A percentile compares a stretch with the other conserved stretches of the same genome.
Evolutionary conservation across 2,888 invertebrate species (phyloP).

Genomic region (Dioctria linearis): DNA sequence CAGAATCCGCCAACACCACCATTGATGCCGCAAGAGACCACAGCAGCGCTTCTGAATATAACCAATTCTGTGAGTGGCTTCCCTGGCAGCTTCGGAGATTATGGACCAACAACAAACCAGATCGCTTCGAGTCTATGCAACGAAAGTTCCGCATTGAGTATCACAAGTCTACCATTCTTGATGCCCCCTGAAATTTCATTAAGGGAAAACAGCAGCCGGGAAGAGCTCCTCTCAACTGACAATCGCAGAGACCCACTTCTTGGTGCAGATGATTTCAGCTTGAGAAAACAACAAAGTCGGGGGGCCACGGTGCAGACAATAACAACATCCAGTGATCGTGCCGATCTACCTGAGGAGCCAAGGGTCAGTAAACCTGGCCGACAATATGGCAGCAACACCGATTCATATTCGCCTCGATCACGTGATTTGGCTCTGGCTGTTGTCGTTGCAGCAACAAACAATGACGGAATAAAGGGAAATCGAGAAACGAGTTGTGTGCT

Average conservation of each 20-base stretch:
- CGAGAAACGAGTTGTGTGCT: slow-evolving; percentile 45
- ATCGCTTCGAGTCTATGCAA: not conserved
- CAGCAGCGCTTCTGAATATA: slow-evolving; percentile 47
- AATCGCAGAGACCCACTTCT: slow-evolving; percentile 58
- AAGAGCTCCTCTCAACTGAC: slow-evolving; percentile 21
- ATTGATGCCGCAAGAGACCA: slow-evolving; percentile 42
- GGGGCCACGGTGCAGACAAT: slow-evolving; percentile 31
- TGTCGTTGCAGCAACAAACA: not conserved
- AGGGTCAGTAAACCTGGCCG: slow-evolving; percentile 59
- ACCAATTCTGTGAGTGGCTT: slow-evolving; percentile 55
- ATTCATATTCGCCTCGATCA: slow-evolving; percentile 39
- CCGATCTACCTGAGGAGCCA: slow-evolving; percentile 57
- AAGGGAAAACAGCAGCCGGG: not conserved
- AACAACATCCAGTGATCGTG: slow-evolving; percentile 14
- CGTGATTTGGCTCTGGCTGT: not conserved
- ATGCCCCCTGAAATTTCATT: not conserved
- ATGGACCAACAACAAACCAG: slow-evolving; percentile 22
- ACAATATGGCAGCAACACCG: slow-evolving; percentile 40
- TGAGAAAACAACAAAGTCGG: slow-evolving; percentile 5
- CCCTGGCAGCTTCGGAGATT: slow-evolving; percentile 38
- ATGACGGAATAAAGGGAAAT: slow-evolving; percentile 22
- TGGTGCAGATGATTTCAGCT: slow-evolving; percentile 15
- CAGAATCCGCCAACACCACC: slow-evolving; percentile 54
- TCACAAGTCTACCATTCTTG: not conserved
- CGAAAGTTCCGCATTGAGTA: not conserved